A percentile compares a stretch with the other conserved stretches of the same genome.
Conservation (phyloP, 2,888 invertebrate genomes). For the Elysia crispata region DNA sequence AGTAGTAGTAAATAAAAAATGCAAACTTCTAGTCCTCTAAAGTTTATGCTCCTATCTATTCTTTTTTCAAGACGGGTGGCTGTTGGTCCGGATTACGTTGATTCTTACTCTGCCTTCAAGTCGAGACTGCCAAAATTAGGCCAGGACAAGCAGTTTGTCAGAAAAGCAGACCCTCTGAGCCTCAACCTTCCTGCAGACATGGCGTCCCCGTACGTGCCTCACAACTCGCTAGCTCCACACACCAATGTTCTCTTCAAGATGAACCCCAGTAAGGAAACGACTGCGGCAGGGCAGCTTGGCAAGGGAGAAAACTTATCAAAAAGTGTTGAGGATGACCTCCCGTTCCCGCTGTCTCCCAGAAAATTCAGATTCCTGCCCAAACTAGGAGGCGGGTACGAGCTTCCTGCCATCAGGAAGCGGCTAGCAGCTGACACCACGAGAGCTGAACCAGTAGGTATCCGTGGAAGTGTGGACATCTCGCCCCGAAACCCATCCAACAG, state of each 20-base stretch:
- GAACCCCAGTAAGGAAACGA: background rate
- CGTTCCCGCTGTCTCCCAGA: slow-evolving; percentile 22
- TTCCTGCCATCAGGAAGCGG: slow-evolving; percentile 14
- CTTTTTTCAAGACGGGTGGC: slow-evolving; percentile 28
- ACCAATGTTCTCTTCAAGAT: slow-evolving; percentile 41
- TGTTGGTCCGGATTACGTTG: slow-evolving; percentile 16
- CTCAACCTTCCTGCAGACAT: background rate
- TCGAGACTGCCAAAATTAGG: slow-evolving; percentile 20
- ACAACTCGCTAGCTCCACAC: slow-evolving; percentile 20
- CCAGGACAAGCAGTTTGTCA: background rate
- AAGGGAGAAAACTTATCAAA: background rate
- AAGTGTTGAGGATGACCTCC: background rate
- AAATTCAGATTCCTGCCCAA: background rate
- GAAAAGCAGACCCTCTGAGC: background rate
- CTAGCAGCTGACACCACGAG: background rate
- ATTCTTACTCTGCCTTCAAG: slow-evolving; percentile 23
- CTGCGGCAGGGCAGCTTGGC: background rate
- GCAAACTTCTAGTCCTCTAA: background rate
- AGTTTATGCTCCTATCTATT: too few relatives aligned
- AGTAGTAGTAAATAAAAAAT: slow-evolving; percentile 10
- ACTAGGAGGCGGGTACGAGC: background rate
- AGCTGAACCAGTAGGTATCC: background rate
- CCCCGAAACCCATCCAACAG: slow-evolving; percentile 22
- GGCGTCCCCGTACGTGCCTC: background rate
- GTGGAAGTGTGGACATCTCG: background rate